phyloP scores from a whole-genome alignment of 2,888 invertebrate species.

The Rhorus exstirpatorius region DNA sequence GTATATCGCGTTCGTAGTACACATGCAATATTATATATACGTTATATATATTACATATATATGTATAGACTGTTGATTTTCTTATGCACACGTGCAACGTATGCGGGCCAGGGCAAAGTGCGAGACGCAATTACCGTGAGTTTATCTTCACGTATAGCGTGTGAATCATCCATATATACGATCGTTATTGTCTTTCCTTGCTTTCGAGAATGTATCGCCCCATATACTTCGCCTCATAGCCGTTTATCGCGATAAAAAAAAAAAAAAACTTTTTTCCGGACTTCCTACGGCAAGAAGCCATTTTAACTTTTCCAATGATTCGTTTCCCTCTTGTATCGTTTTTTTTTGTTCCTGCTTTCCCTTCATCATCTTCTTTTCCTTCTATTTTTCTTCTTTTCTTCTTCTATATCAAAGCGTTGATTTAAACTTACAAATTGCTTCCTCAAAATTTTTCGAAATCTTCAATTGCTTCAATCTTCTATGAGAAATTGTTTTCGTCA shows the following conservation, averaged over 20 bases:
- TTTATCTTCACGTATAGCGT: conserved; percentile 81
- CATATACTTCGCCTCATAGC: conserved; percentile 1
- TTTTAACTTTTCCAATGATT: conserved; percentile 39
- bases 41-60: conserved; percentile 25
- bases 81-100: conserved; percentile 75
- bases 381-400: conserved; percentile 7
- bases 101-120: conserved; percentile 81
- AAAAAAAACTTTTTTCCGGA: conserved; percentile 12
- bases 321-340: not conserved
- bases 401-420: conserved; percentile 14
- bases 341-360: not conserved
- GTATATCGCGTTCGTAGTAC: not conserved
- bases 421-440: too few relatives aligned
- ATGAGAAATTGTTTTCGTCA: too few relatives aligned
- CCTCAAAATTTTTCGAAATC: too few relatives aligned
- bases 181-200: conserved; percentile 79
- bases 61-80: conserved; percentile 20
- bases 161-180: conserved; percentile 80
- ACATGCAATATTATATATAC: conserved; percentile 17
- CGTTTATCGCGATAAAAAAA: conserved; percentile 38
- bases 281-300: conserved; percentile 1
- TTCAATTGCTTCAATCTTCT: too few relatives aligned
- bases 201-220: conserved; percentile 56
- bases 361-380: not conserved
- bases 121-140: conserved; percentile 83